Percentiles rank a stretch among this genome's conserved stretches.
These are phyloP conservation scores for Chrysomallon squamiferum DNA, from an alignment of 1,140 invertebrate genomes.

Conservation along the genomic window DNA sequence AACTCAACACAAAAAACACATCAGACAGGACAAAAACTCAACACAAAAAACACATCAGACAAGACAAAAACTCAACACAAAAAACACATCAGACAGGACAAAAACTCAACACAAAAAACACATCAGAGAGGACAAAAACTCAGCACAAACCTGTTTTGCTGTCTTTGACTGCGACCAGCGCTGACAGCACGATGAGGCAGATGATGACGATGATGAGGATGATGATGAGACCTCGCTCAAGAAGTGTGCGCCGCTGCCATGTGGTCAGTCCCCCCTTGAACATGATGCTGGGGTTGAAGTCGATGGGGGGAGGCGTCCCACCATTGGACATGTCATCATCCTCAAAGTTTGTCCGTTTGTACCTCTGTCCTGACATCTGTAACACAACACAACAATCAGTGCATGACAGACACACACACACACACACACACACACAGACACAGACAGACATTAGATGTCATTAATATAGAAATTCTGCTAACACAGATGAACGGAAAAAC, in stretches of 20 bases:
- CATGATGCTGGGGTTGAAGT: slow-evolving; percentile 48
- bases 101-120: too few relatives aligned
- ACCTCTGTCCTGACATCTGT: slow-evolving; percentile 65
- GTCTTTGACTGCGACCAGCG: slow-evolving; percentile 65
- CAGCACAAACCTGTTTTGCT: not conserved
- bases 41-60: too few relatives aligned
- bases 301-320: slow-evolving; percentile 44
- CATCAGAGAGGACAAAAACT: too few relatives aligned
- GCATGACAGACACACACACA: too few relatives aligned
- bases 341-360: slow-evolving; percentile 66
- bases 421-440: not conserved
- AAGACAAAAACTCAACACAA: too few relatives aligned
- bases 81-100: too few relatives aligned
- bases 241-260: slow-evolving; percentile 65
- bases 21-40: too few relatives aligned
- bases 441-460: not conserved
- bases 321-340: slow-evolving; percentile 64
- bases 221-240: slow-evolving; percentile 50
- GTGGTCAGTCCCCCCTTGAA: slow-evolving; percentile 63
- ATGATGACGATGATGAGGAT: slow-evolving; percentile 33
- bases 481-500: not conserved
- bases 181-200: slow-evolving; percentile 65
- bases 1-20: too few relatives aligned
- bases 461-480: not conserved
- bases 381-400: slow-evolving; percentile 17